phyloP scores from a whole-genome alignment of 1,140 invertebrate species.

The fruit fly (Drosophila melanogaster) region DNA sequence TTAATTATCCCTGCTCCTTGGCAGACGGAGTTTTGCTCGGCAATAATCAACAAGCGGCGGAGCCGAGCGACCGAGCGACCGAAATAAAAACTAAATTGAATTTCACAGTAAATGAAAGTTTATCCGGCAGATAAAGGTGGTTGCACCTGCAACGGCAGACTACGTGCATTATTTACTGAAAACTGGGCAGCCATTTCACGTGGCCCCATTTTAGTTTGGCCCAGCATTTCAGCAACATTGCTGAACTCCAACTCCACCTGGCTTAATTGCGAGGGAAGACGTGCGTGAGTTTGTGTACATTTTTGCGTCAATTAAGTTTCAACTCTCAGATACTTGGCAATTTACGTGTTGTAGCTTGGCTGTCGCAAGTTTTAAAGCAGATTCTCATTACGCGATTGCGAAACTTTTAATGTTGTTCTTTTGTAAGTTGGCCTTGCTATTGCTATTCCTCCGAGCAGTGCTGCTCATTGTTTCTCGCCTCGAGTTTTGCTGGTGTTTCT shows the following conservation, averaged over 20 bases:
- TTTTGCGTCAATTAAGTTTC: constrained; percentile 82
- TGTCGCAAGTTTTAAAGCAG: constrained; percentile 83
- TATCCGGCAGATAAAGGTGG: constrained; percentile 28
- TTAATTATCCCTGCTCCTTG: constrained; percentile 66
- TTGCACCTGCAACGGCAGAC: constrained; percentile 19
- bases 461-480: constrained; percentile 55
- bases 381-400: constrained; percentile 83
- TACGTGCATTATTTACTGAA: constrained; percentile 56
- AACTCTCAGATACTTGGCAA: constrained; percentile 69
- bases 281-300: constrained; percentile 73
- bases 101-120: constrained; percentile 73
- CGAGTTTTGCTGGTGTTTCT: constrained; percentile 21
- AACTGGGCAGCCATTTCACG: constrained; percentile 21
- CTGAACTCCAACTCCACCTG: constrained; percentile 14
- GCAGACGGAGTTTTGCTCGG: constrained; percentile 19
- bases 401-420: constrained; percentile 84
- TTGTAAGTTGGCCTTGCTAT: constrained; percentile 72
- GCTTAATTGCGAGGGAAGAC: constrained; percentile 75
- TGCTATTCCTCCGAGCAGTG: not conserved
- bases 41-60: constrained; percentile 41
- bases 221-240: not conserved
- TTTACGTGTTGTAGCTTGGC: constrained; percentile 58
- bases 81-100: constrained; percentile 61
- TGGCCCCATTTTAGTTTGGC: not conserved
- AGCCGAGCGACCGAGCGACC: constrained; percentile 7